Percentiles rank a stretch among this genome's conserved stretches.
Evolutionary conservation across 2,113 vertebrate species (phyloP).

Genomic region (Grallaria varia): DNA sequence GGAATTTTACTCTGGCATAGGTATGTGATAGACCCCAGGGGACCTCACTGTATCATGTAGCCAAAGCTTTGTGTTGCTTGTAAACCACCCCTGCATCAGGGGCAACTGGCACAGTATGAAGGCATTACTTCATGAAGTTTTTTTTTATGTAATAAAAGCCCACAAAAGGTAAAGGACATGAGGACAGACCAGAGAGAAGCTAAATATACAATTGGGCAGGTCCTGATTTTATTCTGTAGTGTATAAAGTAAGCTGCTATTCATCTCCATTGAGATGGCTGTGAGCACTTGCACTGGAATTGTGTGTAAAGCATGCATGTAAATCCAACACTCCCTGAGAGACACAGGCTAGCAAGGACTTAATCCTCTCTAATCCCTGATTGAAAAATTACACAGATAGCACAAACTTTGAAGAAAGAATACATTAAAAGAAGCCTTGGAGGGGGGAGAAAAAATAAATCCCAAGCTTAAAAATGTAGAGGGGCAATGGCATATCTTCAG

Average conservation of each 20-base stretch:
- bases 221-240: neutral
- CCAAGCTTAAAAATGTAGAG: neutral
- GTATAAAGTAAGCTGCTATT: neutral
- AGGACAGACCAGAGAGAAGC: neutral
- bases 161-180: neutral
- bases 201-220: neutral
- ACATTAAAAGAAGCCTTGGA: conserved; percentile 11
- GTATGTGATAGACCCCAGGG: neutral
- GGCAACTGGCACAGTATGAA: neutral
- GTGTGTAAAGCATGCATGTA: neutral
- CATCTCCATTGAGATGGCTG: neutral
- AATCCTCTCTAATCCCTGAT: conserved; percentile 46
- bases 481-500: neutral
- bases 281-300: neutral
- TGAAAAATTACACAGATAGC: conserved; percentile 50
- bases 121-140: neutral
- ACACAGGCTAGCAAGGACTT: neutral
- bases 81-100: neutral
- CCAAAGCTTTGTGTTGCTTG: neutral
- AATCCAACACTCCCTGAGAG: neutral
- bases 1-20: neutral
- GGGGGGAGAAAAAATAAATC: neutral
- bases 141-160: neutral
- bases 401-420: conserved; percentile 53
- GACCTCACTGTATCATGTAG: neutral